Percentiles rank a stretch among this genome's conserved stretches.
Conservation (phyloP, 1,140 invertebrate species). For the Meloidogyne chitwoodi region DNA sequence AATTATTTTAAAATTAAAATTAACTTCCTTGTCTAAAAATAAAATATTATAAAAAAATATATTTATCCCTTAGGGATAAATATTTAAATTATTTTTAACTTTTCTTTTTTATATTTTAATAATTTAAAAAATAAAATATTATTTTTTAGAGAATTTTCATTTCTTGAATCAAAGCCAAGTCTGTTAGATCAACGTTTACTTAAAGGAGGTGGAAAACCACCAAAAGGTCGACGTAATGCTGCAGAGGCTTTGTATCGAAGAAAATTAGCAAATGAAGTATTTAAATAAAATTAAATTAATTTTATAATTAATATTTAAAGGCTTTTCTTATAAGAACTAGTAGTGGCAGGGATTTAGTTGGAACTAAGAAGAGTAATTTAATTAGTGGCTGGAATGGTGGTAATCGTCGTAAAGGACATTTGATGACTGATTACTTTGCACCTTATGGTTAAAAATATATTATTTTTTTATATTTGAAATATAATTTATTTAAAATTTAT, state of each 20-base stretch:
- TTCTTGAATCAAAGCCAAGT: background rate
- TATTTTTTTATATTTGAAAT: background rate
- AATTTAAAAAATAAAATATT: background rate
- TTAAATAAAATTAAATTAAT: background rate
- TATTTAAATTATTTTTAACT: too few species aligned
- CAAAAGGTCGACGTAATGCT: constrained; percentile 9
- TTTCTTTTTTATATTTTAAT: too few species aligned
- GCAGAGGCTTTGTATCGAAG: constrained; percentile 1
- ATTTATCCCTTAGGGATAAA: too few species aligned
- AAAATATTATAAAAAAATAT: too few species aligned
- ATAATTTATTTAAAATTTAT: background rate
- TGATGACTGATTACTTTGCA: constrained; percentile 3
- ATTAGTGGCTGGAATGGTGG: background rate
- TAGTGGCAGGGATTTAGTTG: background rate
- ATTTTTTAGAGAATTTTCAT: background rate
- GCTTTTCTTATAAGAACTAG: constrained; percentile 13
- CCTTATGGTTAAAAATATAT: background rate
- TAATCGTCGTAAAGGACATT: background rate
- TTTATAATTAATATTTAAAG: background rate
- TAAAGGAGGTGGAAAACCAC: background rate
- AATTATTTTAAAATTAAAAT: too few species aligned
- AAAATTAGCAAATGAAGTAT: background rate
- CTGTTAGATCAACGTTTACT: background rate
- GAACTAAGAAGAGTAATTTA: background rate
- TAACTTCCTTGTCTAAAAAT: too few species aligned